Percentiles rank a stretch among this genome's conserved stretches.
Evolutionary conservation across 2,113 vertebrate genomes (phyloP).

Genomic region (Morone saxatilis): DNA sequence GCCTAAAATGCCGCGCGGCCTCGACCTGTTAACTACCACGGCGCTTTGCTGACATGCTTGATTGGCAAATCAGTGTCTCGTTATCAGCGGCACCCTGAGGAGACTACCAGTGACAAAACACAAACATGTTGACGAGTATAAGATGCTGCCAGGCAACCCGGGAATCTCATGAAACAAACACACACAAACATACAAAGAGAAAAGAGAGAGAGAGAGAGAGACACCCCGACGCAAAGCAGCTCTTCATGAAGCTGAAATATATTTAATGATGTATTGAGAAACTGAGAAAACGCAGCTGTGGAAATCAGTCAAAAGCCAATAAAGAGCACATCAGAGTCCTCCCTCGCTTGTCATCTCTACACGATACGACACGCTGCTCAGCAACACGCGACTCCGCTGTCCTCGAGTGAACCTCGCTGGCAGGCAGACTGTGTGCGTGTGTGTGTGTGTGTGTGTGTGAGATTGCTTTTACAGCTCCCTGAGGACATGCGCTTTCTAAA

Average conservation of each 20-base stretch:
- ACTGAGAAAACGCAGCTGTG: slow-evolving; percentile 18
- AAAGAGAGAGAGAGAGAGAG: neutral
- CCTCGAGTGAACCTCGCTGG: slow-evolving; percentile 39
- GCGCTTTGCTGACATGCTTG: neutral
- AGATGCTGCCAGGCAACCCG: slow-evolving; percentile 17
- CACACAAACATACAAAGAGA: neutral
- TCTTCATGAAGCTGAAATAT: neutral
- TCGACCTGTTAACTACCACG: neutral
- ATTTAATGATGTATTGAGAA: neutral
- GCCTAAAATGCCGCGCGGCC: neutral
- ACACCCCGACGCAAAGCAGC: neutral
- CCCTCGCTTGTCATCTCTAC: neutral
- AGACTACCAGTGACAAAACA: neutral
- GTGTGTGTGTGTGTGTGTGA: slow-evolving; percentile 13
- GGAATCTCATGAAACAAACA: slow-evolving; percentile 12
- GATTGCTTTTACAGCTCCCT: slow-evolving; percentile 22
- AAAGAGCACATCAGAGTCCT: neutral
- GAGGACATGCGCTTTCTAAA: slow-evolving; percentile 30
- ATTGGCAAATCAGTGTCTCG: slow-evolving; percentile 9
- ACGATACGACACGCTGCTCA: neutral
- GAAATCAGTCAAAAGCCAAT: slow-evolving; percentile 1
- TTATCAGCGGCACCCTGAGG: neutral
- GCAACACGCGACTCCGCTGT: slow-evolving; percentile 43
- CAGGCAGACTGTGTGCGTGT: slow-evolving; percentile 25
- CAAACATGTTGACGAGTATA: slow-evolving; percentile 20